These are phyloP conservation scores for Drosophila cognata DNA, from an alignment of 2,888 invertebrate genomes.

Conservation along the genomic window DNA sequence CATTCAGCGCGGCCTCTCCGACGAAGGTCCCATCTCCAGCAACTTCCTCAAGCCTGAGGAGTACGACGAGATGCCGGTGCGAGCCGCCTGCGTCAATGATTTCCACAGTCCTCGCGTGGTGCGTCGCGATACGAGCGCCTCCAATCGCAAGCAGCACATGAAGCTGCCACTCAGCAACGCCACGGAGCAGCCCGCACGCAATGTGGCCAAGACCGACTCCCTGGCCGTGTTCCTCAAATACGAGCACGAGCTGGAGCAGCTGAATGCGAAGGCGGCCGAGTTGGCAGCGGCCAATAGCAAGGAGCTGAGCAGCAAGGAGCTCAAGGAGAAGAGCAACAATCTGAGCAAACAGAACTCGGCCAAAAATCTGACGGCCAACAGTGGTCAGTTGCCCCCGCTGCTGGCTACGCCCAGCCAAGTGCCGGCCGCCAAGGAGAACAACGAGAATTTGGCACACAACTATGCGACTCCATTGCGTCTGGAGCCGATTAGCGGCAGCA, in stretches of 20 bases:
- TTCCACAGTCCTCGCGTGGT: conserved; percentile 83
- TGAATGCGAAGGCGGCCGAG: conserved; percentile 63
- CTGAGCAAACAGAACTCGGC: conserved; percentile 84
- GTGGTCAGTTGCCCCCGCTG: conserved; percentile 60
- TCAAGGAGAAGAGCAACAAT: conserved; percentile 84
- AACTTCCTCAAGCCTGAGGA: conserved; percentile 85
- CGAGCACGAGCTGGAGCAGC: conserved; percentile 83
- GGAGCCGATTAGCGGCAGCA: conserved; percentile 55
- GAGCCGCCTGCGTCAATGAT: conserved; percentile 84
- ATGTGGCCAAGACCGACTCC: conserved; percentile 84
- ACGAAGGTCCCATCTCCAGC: conserved; percentile 85
- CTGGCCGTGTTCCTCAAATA: conserved; percentile 84
- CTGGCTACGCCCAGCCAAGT: conserved; percentile 23
- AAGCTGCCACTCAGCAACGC: conserved; percentile 60
- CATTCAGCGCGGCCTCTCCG: conserved; percentile 85
- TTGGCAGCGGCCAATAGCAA: conserved; percentile 40
- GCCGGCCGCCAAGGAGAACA: conserved; percentile 48
- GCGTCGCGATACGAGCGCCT: conserved; percentile 81
- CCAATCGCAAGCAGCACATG: conserved; percentile 80
- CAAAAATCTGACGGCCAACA: conserved; percentile 70
- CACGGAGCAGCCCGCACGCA: conserved; percentile 31
- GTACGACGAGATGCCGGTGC: conserved; percentile 85
- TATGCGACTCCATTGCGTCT: conserved; percentile 58
- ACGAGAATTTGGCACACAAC: conserved; percentile 48
- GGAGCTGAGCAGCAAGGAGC: conserved; percentile 74